Evolutionary conservation across 2,888 invertebrate species (phyloP).

Genomic region (Ceriagrion tenellum): DNA sequence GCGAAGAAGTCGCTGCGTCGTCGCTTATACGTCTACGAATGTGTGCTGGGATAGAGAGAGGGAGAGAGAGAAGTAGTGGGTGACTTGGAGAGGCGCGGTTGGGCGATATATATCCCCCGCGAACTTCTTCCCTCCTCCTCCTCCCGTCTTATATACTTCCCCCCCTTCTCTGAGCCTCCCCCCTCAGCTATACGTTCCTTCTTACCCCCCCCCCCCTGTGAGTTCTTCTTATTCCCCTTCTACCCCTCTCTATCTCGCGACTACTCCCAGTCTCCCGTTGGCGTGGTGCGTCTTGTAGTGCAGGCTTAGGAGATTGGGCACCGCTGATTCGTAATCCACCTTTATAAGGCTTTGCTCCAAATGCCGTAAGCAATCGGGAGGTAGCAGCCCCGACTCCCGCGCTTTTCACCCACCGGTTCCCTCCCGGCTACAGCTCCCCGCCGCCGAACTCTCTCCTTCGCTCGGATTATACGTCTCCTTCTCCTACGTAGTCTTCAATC

Average conservation of each 20-base stretch:
- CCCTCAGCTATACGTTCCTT: not conserved
- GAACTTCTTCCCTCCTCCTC: not conserved
- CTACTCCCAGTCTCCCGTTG: constrained; percentile 1
- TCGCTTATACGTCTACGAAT: too few species aligned
- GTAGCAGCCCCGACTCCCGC: not conserved
- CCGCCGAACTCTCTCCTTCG: not conserved
- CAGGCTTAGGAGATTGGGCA: constrained; percentile 66
- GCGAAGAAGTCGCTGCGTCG: too few species aligned
- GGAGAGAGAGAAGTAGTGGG: too few species aligned
- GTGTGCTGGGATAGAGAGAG: too few species aligned
- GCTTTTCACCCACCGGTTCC: not conserved
- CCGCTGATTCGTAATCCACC: constrained; percentile 67
- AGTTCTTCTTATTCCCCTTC: not conserved
- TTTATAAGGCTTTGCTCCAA: constrained; percentile 63
- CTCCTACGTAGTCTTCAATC: not conserved
- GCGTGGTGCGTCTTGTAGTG: constrained; percentile 41
- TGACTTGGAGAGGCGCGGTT: not conserved
- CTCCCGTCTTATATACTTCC: not conserved
- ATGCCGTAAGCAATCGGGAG: constrained; percentile 64
- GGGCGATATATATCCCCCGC: not conserved
- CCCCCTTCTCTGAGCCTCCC: not conserved
- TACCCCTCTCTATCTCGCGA: not conserved
- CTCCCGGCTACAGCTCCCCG: not conserved
- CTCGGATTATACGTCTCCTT: constrained; percentile 48
- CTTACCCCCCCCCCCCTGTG: too few species aligned